A percentile compares a stretch with the other conserved stretches of the same genome.
phyloP scores from a whole-genome alignment of 2,113 vertebrate species.

The Xiphophorus hellerii region DNA sequence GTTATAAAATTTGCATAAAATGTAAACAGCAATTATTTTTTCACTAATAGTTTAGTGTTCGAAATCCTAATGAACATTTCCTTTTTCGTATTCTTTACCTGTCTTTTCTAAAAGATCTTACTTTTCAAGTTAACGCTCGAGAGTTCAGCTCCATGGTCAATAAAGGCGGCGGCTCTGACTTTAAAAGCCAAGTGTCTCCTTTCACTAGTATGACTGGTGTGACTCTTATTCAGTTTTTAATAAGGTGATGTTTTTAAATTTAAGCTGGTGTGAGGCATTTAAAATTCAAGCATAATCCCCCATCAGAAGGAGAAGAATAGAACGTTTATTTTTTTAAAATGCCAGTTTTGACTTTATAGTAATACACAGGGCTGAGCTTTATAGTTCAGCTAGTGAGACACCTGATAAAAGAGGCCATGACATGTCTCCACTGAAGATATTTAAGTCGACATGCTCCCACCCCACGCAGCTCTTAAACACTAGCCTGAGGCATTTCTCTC shows the following conservation, averaged over 20 bases:
- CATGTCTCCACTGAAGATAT: conserved; percentile 73
- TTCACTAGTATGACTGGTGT: background rate
- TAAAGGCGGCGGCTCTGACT: background rate
- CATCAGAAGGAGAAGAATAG: conserved; percentile 50
- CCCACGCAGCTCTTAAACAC: conserved; percentile 69
- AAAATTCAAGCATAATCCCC: conserved; percentile 55
- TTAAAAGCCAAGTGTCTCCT: background rate
- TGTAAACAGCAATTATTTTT: too few relatives aligned
- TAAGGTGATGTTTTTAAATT: conserved; percentile 19
- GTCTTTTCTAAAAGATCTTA: background rate
- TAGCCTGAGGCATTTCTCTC: conserved; percentile 68
- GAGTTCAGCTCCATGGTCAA: background rate
- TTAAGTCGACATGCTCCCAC: conserved; percentile 75
- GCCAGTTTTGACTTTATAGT: conserved; percentile 83
- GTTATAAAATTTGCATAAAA: too few relatives aligned
- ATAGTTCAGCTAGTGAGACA: conserved; percentile 66
- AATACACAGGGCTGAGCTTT: conserved; percentile 71
- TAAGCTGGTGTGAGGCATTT: conserved; percentile 36
- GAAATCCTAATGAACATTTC: too few relatives aligned
- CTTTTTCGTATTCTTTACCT: background rate
- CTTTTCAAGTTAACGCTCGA: background rate
- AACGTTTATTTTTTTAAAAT: conserved; percentile 58
- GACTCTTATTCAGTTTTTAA: conserved; percentile 19
- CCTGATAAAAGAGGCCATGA: conserved; percentile 76
- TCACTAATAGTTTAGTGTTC: too few relatives aligned